Percentiles rank a stretch among this genome's conserved stretches.
phyloP scores from a whole-genome alignment of 2,797 vertebrate genomes.

The Potorous gilbertii region DNA sequence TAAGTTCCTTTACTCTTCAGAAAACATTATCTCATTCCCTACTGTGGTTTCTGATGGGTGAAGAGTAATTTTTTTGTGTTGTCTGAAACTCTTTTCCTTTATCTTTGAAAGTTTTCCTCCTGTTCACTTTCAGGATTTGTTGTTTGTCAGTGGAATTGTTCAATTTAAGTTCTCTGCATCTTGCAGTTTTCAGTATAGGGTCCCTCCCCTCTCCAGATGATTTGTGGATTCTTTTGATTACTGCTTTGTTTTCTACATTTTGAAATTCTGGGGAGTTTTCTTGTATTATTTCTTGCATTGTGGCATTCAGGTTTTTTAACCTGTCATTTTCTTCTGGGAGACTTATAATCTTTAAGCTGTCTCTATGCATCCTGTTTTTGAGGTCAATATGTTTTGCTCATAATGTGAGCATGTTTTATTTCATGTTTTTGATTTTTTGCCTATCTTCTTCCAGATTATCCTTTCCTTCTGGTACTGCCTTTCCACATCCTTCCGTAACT shows the following conservation, averaged over 20 bases:
- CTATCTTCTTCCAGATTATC: not conserved
- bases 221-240: not conserved
- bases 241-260: not conserved
- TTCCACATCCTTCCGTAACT: not conserved
- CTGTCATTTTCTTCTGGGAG: not conserved
- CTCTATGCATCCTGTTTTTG: not conserved
- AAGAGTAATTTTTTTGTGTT: not conserved
- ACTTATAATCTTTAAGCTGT: not conserved
- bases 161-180: not conserved
- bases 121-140: not conserved
- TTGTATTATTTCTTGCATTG: not conserved
- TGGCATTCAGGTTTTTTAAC: not conserved
- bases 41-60: not conserved
- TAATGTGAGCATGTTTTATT: not conserved
- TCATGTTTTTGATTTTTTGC: not conserved
- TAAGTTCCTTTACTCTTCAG: not conserved
- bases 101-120: not conserved
- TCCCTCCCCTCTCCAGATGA: not conserved
- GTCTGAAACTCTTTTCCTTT: not conserved
- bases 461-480: not conserved
- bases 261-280: not conserved
- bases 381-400: not conserved
- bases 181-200: not conserved
- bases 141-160: not conserved
- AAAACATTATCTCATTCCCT: not conserved